phyloP scores from a whole-genome alignment of 2,113 vertebrate species.

The Brachypteracias leptosomus region DNA sequence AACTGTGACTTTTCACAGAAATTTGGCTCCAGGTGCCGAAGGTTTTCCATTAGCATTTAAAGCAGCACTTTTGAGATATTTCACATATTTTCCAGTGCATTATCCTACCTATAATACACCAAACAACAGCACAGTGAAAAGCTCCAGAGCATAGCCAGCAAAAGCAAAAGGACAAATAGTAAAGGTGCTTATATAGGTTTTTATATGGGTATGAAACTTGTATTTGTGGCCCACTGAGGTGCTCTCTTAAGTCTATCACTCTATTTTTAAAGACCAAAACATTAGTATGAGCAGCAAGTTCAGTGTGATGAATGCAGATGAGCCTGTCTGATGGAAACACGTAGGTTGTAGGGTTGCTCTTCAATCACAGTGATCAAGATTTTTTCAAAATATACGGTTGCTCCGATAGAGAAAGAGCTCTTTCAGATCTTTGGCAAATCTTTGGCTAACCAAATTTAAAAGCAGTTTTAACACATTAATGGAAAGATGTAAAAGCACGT shows the following conservation, averaged over 20 bases:
- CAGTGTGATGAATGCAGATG: neutral
- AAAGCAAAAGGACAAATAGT: neutral
- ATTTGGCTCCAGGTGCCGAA: neutral
- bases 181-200: neutral
- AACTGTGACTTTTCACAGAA: neutral
- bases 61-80: neutral
- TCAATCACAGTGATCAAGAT: conserved; percentile 7
- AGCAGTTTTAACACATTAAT: neutral
- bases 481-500: neutral
- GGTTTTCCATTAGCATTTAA: neutral
- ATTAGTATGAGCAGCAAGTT: neutral
- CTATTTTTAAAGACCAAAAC: neutral
- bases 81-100: neutral
- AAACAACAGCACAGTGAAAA: neutral
- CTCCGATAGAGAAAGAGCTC: neutral
- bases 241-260: neutral
- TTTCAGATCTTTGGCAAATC: conserved; percentile 16
- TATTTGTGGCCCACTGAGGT: neutral
- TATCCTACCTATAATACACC: neutral
- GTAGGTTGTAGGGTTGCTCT: neutral
- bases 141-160: neutral
- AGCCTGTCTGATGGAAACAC: neutral
- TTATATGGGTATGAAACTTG: neutral
- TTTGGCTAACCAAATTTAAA: neutral
- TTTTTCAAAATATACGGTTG: neutral